A percentile compares a stretch with the other conserved stretches of the same genome.
Conservation (phyloP, 2,113 vertebrate genomes). For the Rutilus rutilus region DNA sequence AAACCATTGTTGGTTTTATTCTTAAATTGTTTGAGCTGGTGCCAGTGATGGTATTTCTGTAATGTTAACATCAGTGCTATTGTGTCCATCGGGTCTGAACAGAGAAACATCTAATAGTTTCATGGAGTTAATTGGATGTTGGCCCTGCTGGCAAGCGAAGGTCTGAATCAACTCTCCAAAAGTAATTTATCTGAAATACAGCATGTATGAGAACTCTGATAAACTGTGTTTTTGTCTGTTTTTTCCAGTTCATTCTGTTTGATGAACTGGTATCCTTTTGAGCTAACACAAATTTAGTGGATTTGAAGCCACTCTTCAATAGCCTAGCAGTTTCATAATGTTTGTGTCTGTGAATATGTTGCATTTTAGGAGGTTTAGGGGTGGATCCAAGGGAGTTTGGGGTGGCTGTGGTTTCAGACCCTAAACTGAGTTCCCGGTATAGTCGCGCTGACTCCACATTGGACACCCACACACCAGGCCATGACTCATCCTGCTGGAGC, state of each 20-base stretch:
- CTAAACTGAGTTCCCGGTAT: constrained; percentile 31
- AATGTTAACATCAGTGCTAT: constrained; percentile 24
- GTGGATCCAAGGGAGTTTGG: constrained; percentile 5
- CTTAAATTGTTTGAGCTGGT: constrained; percentile 10
- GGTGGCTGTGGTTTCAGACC: constrained; percentile 34
- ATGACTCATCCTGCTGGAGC: constrained; percentile 60
- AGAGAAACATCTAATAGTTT: constrained; percentile 19
- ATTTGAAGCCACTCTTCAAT: background rate
- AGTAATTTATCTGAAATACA: constrained; percentile 34
- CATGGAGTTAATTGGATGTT: constrained; percentile 30
- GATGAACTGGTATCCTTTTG: constrained; percentile 32
- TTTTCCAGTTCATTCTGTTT: constrained; percentile 44
- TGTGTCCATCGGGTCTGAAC: constrained; percentile 3
- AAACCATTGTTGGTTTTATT: no score
- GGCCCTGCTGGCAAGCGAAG: constrained; percentile 42
- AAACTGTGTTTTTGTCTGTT: constrained; percentile 25
- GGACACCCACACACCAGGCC: constrained; percentile 55
- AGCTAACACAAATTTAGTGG: no score
- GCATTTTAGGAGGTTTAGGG: background rate
- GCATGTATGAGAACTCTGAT: constrained; percentile 5
- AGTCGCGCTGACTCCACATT: constrained; percentile 58
- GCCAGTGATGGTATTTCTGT: constrained; percentile 7
- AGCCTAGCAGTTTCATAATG: background rate
- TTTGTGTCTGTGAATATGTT: background rate
- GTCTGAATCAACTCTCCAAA: constrained; percentile 42